These are phyloP conservation scores for Phoenicopterus ruber DNA, from an alignment of 2,113 vertebrate species.

Conservation along the genomic window DNA sequence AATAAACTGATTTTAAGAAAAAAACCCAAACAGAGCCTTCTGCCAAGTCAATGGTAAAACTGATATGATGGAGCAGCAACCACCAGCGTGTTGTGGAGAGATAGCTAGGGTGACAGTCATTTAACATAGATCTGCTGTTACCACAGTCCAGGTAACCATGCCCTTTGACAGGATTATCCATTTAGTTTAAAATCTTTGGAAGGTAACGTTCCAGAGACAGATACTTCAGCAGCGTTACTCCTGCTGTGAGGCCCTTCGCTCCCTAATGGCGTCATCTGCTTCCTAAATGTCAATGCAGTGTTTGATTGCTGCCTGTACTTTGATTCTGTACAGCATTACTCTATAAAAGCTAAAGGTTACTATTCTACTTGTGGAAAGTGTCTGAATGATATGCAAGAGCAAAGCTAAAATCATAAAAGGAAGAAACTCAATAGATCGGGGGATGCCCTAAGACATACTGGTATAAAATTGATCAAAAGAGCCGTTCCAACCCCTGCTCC, in stretches of 20 bases:
- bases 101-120: background rate
- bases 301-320: conserved; percentile 55
- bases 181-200: conserved; percentile 20
- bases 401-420: conserved; percentile 51
- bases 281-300: conserved; percentile 59
- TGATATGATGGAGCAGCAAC: background rate
- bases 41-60: background rate
- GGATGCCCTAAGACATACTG: conserved; percentile 7
- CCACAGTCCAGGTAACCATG: background rate
- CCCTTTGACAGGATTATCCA: background rate
- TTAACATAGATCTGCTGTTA: background rate
- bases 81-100: background rate
- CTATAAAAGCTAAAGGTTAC: conserved; percentile 68
- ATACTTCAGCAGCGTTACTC: background rate
- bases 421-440: conserved; percentile 5
- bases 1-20: background rate
- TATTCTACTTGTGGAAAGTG: conserved; percentile 1
- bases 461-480: conserved; percentile 59
- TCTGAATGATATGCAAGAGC: conserved; percentile 35
- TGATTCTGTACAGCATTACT: conserved; percentile 39
- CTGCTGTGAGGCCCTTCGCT: background rate
- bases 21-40: accelerated
- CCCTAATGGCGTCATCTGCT: background rate
- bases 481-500: background rate
- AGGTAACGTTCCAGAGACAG: background rate